These are phyloP conservation scores for Tringa solitaria DNA, from an alignment of 2,113 vertebrate species.

Conservation along the genomic window DNA sequence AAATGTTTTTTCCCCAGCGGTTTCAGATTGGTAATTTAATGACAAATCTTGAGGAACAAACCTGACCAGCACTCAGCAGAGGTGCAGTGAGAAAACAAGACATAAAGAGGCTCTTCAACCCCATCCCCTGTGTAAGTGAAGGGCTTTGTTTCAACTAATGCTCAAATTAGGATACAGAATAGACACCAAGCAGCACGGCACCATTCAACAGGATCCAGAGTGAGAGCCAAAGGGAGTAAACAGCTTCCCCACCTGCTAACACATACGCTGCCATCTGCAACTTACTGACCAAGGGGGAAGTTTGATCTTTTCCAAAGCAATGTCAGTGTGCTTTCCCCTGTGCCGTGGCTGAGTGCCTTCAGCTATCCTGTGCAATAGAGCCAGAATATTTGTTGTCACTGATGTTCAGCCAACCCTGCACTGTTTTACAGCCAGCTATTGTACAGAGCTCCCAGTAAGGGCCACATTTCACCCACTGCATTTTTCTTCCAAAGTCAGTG, in stretches of 20 bases:
- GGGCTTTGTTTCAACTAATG: background rate
- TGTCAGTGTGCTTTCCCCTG: background rate
- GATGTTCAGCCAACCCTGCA: background rate
- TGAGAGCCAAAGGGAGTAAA: background rate
- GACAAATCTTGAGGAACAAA: background rate
- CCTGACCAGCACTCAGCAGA: background rate
- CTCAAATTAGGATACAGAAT: background rate
- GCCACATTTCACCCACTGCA: background rate
- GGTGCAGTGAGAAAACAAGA: background rate
- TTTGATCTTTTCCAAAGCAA: slow-evolving; percentile 15
- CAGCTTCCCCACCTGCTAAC: slow-evolving; percentile 17
- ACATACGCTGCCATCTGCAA: slow-evolving; percentile 23
- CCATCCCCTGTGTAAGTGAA: background rate
- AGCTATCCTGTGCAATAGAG: background rate
- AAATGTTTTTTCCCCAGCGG: background rate
- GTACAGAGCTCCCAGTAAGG: background rate
- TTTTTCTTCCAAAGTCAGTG: background rate
- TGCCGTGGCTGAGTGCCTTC: background rate
- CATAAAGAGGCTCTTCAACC: background rate
- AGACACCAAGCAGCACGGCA: background rate
- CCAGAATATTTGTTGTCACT: slow-evolving; percentile 27
- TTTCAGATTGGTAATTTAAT: background rate
- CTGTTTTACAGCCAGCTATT: slow-evolving; percentile 7
- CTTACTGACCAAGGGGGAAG: slow-evolving; percentile 4
- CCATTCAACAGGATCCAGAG: background rate